Conservation (phyloP, 2,797 vertebrate species). For the Rhinella marina region DNA sequence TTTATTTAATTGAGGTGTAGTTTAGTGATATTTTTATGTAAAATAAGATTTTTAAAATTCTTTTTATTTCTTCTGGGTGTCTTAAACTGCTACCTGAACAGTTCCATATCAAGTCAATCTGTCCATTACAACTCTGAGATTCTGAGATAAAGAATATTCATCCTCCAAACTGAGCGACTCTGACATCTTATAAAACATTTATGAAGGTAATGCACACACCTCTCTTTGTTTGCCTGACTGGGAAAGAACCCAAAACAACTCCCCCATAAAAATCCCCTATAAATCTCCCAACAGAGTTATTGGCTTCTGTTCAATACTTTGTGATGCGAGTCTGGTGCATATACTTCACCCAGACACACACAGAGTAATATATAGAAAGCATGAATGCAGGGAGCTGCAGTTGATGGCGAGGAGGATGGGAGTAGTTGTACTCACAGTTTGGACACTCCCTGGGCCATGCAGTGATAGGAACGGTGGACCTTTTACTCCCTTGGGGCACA, state of each 20-base stretch:
- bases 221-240: constrained; percentile 51
- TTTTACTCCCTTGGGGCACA: too few relatives aligned
- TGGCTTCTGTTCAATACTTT: constrained; percentile 42
- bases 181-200: constrained; percentile 1
- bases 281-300: constrained; percentile 30
- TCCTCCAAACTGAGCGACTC: neutral
- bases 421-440: too few relatives aligned
- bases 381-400: too few relatives aligned
- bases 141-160: neutral
- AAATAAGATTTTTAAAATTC: too few relatives aligned
- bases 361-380: too few relatives aligned
- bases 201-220: constrained; percentile 33
- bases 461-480: too few relatives aligned
- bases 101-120: neutral
- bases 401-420: too few relatives aligned
- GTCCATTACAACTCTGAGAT: neutral
- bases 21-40: too few relatives aligned
- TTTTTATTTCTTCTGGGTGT: too few relatives aligned
- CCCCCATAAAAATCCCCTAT: constrained; percentile 59
- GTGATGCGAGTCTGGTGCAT: neutral
- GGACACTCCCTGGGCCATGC: too few relatives aligned
- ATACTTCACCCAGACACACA: neutral
- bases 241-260: constrained; percentile 53
- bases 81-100: neutral
- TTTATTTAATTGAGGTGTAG: too few relatives aligned